phyloP scores from a whole-genome alignment of 2,113 vertebrate species.

The Petaurus breviceps region DNA sequence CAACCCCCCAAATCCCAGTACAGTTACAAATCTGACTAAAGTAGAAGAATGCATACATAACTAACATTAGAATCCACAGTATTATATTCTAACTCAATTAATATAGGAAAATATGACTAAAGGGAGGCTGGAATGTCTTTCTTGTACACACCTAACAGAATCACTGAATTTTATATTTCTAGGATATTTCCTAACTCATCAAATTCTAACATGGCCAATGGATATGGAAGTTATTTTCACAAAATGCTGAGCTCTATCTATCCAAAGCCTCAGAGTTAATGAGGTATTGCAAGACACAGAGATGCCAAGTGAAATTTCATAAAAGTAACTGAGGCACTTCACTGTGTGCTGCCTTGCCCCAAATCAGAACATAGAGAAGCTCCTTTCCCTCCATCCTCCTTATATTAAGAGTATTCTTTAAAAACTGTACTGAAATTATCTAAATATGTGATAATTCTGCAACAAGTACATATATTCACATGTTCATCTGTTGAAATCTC shows the following conservation, averaged over 20 bases:
- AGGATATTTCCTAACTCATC: constrained; percentile 13
- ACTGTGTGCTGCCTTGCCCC: not conserved
- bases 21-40: constrained; percentile 8
- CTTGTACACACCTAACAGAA: not conserved
- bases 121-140: not conserved
- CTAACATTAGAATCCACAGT: not conserved
- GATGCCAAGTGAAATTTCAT: constrained; percentile 5
- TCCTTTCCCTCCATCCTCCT: not conserved
- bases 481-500: not conserved
- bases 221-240: constrained; percentile 35
- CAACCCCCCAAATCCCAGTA: not conserved
- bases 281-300: not conserved
- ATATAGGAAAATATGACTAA: constrained; percentile 18
- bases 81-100: constrained; percentile 36
- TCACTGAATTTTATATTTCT: not conserved
- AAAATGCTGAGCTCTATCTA: not conserved
- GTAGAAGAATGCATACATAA: constrained; percentile 36
- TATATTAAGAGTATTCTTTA: constrained; percentile 1
- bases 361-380: constrained; percentile 19
- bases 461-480: not conserved
- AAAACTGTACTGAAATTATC: constrained; percentile 16
- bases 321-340: not conserved
- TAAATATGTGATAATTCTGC: not conserved
- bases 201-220: not conserved
- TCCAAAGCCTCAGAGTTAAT: constrained; percentile 26